phyloP scores from a whole-genome alignment of 2,888 invertebrate genomes.

The Mechanitis messenoides region DNA sequence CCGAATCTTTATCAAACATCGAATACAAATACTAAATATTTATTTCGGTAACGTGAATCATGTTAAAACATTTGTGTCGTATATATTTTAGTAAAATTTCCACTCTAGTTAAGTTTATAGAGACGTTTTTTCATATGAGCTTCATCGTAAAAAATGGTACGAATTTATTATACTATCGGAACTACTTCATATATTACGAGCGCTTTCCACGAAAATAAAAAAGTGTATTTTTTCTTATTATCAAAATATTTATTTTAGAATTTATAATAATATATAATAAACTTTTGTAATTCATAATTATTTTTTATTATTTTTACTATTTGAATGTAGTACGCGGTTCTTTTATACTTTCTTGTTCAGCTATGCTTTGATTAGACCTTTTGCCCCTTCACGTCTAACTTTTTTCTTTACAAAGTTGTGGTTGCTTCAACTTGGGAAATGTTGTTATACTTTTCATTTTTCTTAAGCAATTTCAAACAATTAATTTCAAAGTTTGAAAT shows the following conservation, averaged over 20 bases:
- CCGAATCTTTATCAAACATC: slow-evolving; percentile 20
- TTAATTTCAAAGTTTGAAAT: slow-evolving; percentile 4
- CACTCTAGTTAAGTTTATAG: slow-evolving; percentile 9
- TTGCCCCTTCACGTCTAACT: slow-evolving; percentile 15
- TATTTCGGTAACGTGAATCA: slow-evolving; percentile 4
- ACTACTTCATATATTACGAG: too few species aligned
- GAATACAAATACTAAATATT: slow-evolving; percentile 14
- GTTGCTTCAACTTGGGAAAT: slow-evolving; percentile 16
- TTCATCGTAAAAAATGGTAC: slow-evolving; percentile 15
- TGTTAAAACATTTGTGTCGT: slow-evolving; percentile 5
- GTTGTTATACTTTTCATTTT: slow-evolving; percentile 17
- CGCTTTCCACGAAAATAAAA: too few species aligned
- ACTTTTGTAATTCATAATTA: too few species aligned
- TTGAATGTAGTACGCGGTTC: too few species aligned
- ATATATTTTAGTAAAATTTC: slow-evolving; percentile 11
- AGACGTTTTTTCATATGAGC: slow-evolving; percentile 8
- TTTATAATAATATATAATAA: too few species aligned
- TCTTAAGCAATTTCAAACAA: slow-evolving; percentile 10
- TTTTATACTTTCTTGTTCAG: not conserved
- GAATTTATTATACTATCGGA: not conserved
- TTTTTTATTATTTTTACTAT: too few species aligned
- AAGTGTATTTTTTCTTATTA: too few species aligned
- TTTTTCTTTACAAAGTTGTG: slow-evolving; percentile 22
- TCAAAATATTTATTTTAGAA: too few species aligned
- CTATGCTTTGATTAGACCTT: slow-evolving; percentile 20